These are phyloP conservation scores for Cardinalis cardinalis DNA, from an alignment of 2,113 vertebrate genomes.

Conservation along the genomic window DNA sequence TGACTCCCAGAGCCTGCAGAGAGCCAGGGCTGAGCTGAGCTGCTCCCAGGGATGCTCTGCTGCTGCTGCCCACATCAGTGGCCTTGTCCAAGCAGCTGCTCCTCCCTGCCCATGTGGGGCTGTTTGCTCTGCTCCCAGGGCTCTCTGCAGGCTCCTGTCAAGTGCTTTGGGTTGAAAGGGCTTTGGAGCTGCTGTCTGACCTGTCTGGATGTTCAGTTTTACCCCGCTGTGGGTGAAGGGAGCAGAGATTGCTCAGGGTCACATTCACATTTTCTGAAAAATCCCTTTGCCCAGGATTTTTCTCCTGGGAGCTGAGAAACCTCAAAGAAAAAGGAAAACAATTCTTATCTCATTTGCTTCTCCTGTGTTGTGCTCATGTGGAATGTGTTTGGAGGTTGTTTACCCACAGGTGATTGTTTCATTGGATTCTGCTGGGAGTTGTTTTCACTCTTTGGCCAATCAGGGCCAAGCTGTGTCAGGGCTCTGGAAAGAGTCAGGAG, in stretches of 20 bases:
- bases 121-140: not conserved
- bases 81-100: not conserved
- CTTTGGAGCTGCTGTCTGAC: not conserved
- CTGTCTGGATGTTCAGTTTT: not conserved
- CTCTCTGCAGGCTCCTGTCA: not conserved
- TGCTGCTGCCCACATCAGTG: not conserved
- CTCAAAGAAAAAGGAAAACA: too few relatives aligned
- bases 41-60: not conserved
- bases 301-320: too few relatives aligned
- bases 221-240: fast-evolving
- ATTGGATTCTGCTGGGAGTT: too few relatives aligned
- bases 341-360: too few relatives aligned
- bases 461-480: too few relatives aligned
- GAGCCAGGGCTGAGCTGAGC: not conserved
- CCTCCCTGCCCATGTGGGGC: not conserved
- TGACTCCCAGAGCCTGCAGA: not conserved
- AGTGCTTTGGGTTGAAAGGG: not conserved
- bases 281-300: too few relatives aligned
- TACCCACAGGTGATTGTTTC: too few relatives aligned
- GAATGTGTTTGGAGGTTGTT: too few relatives aligned
- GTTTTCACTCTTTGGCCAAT: too few relatives aligned
- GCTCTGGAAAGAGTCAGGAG: too few relatives aligned
- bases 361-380: too few relatives aligned
- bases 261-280: too few relatives aligned
- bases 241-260: not conserved